Evolutionary conservation across 2,797 vertebrate species (phyloP).

Genomic region (Labeo calbasu): DNA sequence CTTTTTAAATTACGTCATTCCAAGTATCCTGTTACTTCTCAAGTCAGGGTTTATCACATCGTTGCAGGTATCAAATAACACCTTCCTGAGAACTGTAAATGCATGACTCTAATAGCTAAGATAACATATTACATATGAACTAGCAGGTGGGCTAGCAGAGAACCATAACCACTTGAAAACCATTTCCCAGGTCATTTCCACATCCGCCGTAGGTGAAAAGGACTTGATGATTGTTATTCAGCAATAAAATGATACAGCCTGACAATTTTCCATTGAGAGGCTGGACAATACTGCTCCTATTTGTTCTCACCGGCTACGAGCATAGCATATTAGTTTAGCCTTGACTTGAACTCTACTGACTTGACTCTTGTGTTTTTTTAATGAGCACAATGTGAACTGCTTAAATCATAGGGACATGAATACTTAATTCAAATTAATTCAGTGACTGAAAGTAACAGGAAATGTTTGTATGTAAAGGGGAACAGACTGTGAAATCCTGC

Average conservation of each 20-base stretch:
- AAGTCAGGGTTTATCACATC: conserved; percentile 1
- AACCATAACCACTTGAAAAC: background rate
- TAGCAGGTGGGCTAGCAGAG: background rate
- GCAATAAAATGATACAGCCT: background rate
- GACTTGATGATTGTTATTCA: background rate
- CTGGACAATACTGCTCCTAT: background rate
- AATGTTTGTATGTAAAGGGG: background rate
- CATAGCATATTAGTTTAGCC: background rate
- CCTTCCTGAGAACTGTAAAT: conserved; percentile 5
- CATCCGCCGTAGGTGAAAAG: background rate
- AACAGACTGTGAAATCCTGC: background rate
- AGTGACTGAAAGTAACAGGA: background rate
- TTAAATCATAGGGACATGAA: conserved; percentile 4
- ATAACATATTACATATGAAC: background rate
- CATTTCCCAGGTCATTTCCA: background rate
- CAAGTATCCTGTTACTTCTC: background rate
- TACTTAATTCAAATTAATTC: conserved; percentile 1
- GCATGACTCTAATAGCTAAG: conserved; percentile 9
- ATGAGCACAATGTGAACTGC: background rate
- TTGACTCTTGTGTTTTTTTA: background rate
- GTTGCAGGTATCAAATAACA: conserved; percentile 6
- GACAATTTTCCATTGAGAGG: background rate
- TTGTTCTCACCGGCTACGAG: background rate
- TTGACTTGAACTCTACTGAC: conserved; percentile 9
- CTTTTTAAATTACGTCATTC: conserved; percentile 9